Evolutionary conservation across 2,888 invertebrate genomes (phyloP), one percentile per base, ranked within the genome.

Genomic region (Heliconius sara): DNA sequence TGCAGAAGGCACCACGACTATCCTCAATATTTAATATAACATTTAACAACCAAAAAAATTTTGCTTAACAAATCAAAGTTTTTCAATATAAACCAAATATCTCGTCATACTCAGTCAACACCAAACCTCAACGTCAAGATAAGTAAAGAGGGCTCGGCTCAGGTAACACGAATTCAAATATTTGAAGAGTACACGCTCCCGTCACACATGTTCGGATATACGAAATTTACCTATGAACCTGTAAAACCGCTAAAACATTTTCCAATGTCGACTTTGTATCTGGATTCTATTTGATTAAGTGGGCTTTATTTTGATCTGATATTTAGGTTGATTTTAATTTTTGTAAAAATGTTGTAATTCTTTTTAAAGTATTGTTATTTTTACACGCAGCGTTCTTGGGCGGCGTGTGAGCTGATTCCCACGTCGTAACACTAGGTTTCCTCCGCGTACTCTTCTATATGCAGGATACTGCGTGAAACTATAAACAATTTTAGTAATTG

Each of bases 111-210:
- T 16, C 60, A 34, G 60, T 60, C 34, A 57, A 60, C 60, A 39
- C 22, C 25, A 34, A 34, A 12, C 57, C 27, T 74, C 60, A 27
- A 39, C 67, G 67, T 57, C 73, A 67, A 68, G 78, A 67, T 74
- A 78, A 78, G 78, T 77, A 63, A 65, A 80, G 76, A 19, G 68
- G 76, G 77, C 68, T 74, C 77, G 72, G 77, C 63, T 74, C 77
- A 77, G 72, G 80, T 68, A 77, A 77, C 73, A 60, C n/a, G 73
- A 80, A 34, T 68, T 63, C 77, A 80, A 80, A 80, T 77, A 80
- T 77, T 77, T 77, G 73, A 73, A 74, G 80, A 57, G 72, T 80
- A 73, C 68, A 67, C 67, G 74, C 68, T 63, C 52, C 52, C 72
- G 73, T 57, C 73, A 78, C 78, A 67, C 39, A 39, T 68, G 74